phyloP scores from a whole-genome alignment of 2,888 invertebrate genomes.

The Xestia ashworthii region DNA sequence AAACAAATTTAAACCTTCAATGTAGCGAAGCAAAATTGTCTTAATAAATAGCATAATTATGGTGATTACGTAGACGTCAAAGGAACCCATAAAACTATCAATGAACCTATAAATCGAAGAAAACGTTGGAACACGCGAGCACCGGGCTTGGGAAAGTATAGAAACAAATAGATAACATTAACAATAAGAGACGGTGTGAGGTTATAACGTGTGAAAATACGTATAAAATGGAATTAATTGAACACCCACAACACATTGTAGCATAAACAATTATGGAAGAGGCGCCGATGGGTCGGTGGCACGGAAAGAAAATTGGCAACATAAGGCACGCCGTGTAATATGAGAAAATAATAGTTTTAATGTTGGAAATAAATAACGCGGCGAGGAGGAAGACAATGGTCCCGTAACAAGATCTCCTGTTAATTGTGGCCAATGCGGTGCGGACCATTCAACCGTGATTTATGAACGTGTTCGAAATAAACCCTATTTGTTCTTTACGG shows the following conservation, averaged over 20 bases:
- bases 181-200: constrained; percentile 73
- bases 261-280: constrained; percentile 80
- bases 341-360: constrained; percentile 88
- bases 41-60: constrained; percentile 81
- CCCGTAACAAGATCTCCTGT: constrained; percentile 87
- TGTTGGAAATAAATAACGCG: constrained; percentile 87
- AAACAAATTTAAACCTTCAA: constrained; percentile 69
- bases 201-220: constrained; percentile 81
- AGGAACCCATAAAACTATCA: constrained; percentile 82
- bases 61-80: constrained; percentile 80
- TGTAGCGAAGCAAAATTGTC: constrained; percentile 72
- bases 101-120: constrained; percentile 82
- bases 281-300: constrained; percentile 82
- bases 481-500: constrained; percentile 81
- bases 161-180: constrained; percentile 77
- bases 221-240: constrained; percentile 84
- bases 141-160: constrained; percentile 78
- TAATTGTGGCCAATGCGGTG: constrained; percentile 86
- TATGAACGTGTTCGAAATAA: constrained; percentile 86
- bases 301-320: constrained; percentile 84
- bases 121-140: constrained; percentile 79
- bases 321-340: constrained; percentile 79
- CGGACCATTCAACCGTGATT: constrained; percentile 82
- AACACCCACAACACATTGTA: constrained; percentile 79
- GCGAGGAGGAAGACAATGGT: constrained; percentile 87